Base-by-base conservation (phyloP, 2,888 invertebrate species). In the Drosophila kanekoi region DNA sequence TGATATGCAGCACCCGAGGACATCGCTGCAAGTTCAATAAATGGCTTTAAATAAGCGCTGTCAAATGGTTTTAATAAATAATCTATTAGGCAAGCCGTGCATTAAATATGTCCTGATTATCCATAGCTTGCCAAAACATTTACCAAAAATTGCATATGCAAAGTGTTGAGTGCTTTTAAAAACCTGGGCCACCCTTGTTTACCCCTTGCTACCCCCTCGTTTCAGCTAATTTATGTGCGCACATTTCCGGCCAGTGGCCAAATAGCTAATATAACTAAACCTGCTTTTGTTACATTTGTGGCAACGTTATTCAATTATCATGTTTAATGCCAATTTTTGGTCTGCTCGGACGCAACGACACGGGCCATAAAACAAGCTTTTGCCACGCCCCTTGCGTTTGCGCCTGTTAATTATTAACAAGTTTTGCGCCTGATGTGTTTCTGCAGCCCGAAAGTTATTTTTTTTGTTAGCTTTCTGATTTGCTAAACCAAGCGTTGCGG, bases 361-460 rank as follows among this genome's bases (percentile, higher is more conserved):
- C 20, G 49, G 38, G 38, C 14, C 37, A 58, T 61, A 56, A 61
- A 52, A 10, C 41, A 48, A 38, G 14, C 35, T 20, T 45, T 52
- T 32, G 47, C 37, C 37, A 61, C 49, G 60, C 72, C 70, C 8
- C 5, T 5, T 23, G 8, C 13, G 38, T 28, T 23, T 33, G 38
- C 56, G 28, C 59, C 68, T 48, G 43, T 72, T 70, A 81, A 75
- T 81, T 78, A 87, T 84, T 83, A 72, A 87, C 67, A 68, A 74
- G 18, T 54, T 67, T 74, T 64, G 61, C 18, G 20, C 33, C 28
- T 28, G 28, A 28, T 8, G 28, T 28, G 28, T 28, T 28, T 28
- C 28, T 28, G 18, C 14, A 14, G 35, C 4, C 13, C 4, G 4
- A 10, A 3, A 35, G 11, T 10, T 58, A 43, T 64, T 56, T 63